A percentile compares a stretch with the other conserved stretches of the same genome.
These are phyloP conservation scores for Thereva unica DNA, from an alignment of 2,888 invertebrate genomes.

Conservation along the genomic window DNA sequence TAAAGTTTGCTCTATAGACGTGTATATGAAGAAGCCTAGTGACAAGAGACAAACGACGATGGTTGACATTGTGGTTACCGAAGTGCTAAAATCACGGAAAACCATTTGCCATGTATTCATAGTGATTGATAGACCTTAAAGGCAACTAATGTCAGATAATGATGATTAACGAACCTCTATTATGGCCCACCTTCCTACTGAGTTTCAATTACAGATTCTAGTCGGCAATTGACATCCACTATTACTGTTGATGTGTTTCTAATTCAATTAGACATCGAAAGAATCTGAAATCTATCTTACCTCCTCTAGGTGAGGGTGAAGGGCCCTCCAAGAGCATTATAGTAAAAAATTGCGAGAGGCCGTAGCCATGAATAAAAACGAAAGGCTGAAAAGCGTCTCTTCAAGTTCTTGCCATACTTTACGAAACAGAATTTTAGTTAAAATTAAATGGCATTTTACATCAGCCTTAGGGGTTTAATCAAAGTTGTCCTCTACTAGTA, in stretches of 20 bases:
- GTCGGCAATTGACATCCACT: neutral
- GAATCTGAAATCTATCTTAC: slow-evolving; percentile 10
- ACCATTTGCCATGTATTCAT: slow-evolving; percentile 25
- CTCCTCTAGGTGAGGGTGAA: too few relatives aligned
- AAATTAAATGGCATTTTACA: too few relatives aligned
- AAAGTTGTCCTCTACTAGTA: too few relatives aligned
- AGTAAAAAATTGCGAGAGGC: too few relatives aligned
- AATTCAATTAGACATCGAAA: slow-evolving; percentile 20
- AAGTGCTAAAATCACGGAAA: slow-evolving; percentile 32
- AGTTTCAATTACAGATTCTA: slow-evolving; percentile 18
- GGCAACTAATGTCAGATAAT: slow-evolving; percentile 28
- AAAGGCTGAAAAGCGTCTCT: too few relatives aligned
- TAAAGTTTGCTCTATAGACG: slow-evolving; percentile 1
- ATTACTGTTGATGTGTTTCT: slow-evolving; percentile 1
- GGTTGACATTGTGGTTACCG: slow-evolving; percentile 27
- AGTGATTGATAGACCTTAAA: slow-evolving; percentile 25
- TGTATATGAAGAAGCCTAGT: slow-evolving; percentile 7
- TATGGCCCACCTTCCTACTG: slow-evolving; percentile 26
- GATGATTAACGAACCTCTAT: slow-evolving; percentile 33
- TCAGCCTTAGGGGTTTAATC: too few relatives aligned
- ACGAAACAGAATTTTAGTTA: too few relatives aligned
- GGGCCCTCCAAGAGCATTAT: too few relatives aligned
- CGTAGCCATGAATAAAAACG: too few relatives aligned
- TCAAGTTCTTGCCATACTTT: too few relatives aligned
- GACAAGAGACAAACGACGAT: slow-evolving; percentile 17